Base-by-base conservation (phyloP, 1,140 invertebrate species). In the Zaprionus ghesquierei region DNA sequence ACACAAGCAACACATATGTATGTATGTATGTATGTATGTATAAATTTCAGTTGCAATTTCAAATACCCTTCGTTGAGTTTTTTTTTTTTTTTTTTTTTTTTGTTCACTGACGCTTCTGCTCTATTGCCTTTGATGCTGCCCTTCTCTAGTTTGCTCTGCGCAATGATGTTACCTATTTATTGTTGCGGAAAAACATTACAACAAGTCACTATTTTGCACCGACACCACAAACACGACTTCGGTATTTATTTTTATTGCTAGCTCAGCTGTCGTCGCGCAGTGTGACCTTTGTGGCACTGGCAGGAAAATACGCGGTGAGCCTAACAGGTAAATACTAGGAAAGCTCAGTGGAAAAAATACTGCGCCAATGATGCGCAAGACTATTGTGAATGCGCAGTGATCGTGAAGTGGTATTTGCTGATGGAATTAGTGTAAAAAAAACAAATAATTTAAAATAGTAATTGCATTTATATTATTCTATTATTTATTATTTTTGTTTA, bases 221-320 rank as follows among this genome's bases (percentile, higher is more conserved):
- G 5, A 20, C 18, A 12, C 41, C 61, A 64, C 68, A 70, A 70
- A 64, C 68, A 64, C 53, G 46, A 64, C 64, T 50, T 64, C 51
- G 68, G 63, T 64, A 56, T 70, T 70, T 70, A 70, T 70, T 70
- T 70, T 64, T 70, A 64, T 70, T 64, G 51, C 51, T 18, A 64
- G 68, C 68, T 70, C 68, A 70, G 68, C 68, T 70, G 68, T 64
- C 27, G 20, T 29, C 27, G 29, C 38, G 23, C 9, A 38, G 18
- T 56, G 68, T 50, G 68, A 31, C 68, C 68, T 13, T 22, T 13
- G 10, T n/a, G n/a, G n/a, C 23, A 5, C 20, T 33, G 10, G 2
- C n/a, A n/a, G 18, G 3, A 5, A 46, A 46, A 46, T 46, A 4
- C 18, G 9, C 9, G 9, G 3, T 10, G 18, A 18, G 10, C 41